Percentiles rank a stretch among this genome's conserved stretches.
phyloP scores from a whole-genome alignment of 64 coral and sea anemone species.

The Platygyra sinensis region DNA sequence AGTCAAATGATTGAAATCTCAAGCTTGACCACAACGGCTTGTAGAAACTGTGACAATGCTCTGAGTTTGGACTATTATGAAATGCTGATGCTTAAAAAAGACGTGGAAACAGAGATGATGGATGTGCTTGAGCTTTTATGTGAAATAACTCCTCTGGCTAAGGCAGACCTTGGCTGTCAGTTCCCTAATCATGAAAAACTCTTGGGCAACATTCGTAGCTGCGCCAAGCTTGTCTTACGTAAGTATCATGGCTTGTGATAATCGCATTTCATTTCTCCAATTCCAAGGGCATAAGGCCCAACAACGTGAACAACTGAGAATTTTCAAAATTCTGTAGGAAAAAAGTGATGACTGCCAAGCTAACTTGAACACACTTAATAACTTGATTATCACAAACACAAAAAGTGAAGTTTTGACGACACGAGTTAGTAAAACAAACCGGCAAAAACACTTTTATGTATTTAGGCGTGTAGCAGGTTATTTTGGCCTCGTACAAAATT shows the following conservation, averaged over 20 bases:
- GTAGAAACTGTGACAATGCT: slow-evolving; percentile 85
- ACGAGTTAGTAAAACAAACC: too few species aligned
- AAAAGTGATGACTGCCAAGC: too few species aligned
- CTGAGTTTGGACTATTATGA: slow-evolving; percentile 89
- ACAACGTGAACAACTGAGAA: too few species aligned
- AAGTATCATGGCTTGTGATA: background rate
- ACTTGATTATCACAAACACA: too few species aligned
- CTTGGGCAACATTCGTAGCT: slow-evolving; percentile 69
- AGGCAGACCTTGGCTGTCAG: slow-evolving; percentile 83
- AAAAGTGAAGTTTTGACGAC: too few species aligned
- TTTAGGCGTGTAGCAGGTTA: too few species aligned
- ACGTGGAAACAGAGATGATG: slow-evolving; percentile 86
- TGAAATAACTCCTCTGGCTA: slow-evolving; percentile 57
- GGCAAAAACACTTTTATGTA: too few species aligned
- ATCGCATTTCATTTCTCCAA: too few species aligned
- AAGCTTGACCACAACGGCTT: slow-evolving; percentile 85
- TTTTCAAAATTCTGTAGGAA: too few species aligned
- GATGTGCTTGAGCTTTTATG: slow-evolving; percentile 74
- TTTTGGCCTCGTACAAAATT: too few species aligned
- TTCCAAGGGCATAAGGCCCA: too few species aligned
- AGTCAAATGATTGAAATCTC: slow-evolving; percentile 97
- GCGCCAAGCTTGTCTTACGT: slow-evolving; percentile 94
- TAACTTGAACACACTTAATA: too few species aligned
- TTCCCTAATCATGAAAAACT: slow-evolving; percentile 94
- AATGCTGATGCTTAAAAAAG: slow-evolving; percentile 84